A percentile compares a stretch with the other conserved stretches of the same genome.
phyloP scores from a whole-genome alignment of 64 coral and sea anemone genomes.

The Stylophora pistillata region DNA sequence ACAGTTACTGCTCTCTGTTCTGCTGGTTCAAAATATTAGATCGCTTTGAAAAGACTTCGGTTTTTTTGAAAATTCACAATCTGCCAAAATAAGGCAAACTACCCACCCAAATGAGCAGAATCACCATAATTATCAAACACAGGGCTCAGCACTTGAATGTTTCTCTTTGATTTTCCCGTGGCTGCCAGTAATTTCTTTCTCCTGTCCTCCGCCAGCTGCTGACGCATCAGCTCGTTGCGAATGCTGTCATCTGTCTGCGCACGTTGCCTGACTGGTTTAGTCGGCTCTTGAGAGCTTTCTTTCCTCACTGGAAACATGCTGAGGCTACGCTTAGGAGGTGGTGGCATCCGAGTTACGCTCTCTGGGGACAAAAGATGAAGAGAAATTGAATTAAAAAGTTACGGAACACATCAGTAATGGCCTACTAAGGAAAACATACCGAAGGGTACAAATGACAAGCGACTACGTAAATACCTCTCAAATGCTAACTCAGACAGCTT shows the following conservation, averaged over 20 bases:
- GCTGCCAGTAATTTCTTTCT: constrained; percentile 42
- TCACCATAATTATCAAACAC: not conserved
- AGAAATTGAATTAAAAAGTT: not conserved
- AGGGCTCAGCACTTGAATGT: not conserved
- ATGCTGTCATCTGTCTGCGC: constrained; percentile 65
- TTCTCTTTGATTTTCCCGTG: not conserved
- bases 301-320: constrained; percentile 43
- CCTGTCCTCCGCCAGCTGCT: constrained; percentile 72
- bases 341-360: constrained; percentile 1
- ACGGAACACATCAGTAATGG: too few species aligned
- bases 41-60: not conserved
- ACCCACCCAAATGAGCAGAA: not conserved
- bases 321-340: constrained; percentile 17
- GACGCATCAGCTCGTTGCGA: constrained; percentile 57
- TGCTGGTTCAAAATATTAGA: too few species aligned
- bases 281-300: not conserved
- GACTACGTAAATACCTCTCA: too few species aligned
- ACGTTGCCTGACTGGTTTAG: constrained; percentile 29
- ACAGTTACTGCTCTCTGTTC: too few species aligned
- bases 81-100: not conserved
- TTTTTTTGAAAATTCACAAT: not conserved
- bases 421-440: not conserved
- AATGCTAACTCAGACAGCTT: too few species aligned
- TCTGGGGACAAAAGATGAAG: not conserved
- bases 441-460: not conserved